A percentile compares a stretch with the other conserved stretches of the same genome.
Evolutionary conservation across 2,888 invertebrate genomes (phyloP).

Genomic region (Seira ritae): DNA sequence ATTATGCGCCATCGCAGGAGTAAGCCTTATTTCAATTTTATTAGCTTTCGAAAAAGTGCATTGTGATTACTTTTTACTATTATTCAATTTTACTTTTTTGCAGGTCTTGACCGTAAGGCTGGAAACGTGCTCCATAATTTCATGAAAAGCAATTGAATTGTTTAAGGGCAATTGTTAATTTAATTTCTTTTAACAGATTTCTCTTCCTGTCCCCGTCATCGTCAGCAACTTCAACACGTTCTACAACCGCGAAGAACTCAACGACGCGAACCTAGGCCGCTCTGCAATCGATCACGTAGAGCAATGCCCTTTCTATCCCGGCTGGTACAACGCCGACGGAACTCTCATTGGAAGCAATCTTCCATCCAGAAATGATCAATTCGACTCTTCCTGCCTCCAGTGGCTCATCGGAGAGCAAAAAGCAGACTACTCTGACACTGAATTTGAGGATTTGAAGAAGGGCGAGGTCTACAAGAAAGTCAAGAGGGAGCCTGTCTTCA

Average conservation of each 20-base stretch:
- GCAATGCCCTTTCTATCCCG: conserved; percentile 43
- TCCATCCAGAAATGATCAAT: not conserved
- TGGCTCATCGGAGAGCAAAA: not conserved
- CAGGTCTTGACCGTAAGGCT: too few species aligned
- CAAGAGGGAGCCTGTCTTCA: too few species aligned
- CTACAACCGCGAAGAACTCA: conserved; percentile 66
- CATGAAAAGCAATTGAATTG: too few species aligned
- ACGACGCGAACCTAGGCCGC: conserved; percentile 23
- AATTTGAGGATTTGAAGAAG: conserved; percentile 30
- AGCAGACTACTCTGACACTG: conserved; percentile 39
- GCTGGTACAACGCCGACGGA: conserved; percentile 18
- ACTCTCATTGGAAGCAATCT: not conserved
- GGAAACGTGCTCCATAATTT: too few species aligned
- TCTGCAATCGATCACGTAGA: conserved; percentile 36
- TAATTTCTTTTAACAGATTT: too few species aligned
- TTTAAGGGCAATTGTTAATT: too few species aligned
- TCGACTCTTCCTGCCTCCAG: not conserved
- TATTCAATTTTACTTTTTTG: too few species aligned
- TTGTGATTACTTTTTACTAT: too few species aligned
- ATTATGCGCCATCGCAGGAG: conserved; percentile 63
- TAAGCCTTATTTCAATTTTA: not conserved
- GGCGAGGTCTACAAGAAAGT: too few species aligned
- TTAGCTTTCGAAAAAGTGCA: too few species aligned
- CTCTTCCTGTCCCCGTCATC: conserved; percentile 68
- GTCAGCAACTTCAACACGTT: conserved; percentile 71